Evolutionary conservation across 2,113 vertebrate genomes (phyloP).

Genomic region (Oriolus oriolus): DNA sequence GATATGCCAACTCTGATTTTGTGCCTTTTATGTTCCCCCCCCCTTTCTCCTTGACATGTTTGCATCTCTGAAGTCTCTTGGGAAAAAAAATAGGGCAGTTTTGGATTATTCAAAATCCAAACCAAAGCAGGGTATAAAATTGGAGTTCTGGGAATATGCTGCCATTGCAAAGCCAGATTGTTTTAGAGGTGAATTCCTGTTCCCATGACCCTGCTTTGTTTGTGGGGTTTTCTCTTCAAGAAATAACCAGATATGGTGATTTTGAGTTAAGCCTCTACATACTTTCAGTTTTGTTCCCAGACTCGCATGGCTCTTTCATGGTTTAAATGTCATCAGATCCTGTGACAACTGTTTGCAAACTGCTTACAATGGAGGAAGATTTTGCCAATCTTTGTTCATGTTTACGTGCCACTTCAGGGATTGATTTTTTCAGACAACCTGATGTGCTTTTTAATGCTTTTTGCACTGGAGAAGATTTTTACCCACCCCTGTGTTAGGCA

Average conservation of each 20-base stretch:
- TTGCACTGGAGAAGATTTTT: neutral
- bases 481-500: accelerated
- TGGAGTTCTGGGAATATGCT: neutral
- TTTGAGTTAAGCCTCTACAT: neutral
- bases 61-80: neutral
- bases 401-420: neutral
- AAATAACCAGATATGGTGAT: neutral
- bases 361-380: neutral
- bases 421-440: neutral
- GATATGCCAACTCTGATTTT: neutral
- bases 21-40: neutral
- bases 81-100: neutral
- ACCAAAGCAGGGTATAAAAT: neutral
- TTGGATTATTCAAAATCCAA: neutral
- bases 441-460: neutral
- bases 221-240: neutral
- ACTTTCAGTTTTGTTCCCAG: neutral
- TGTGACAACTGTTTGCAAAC: neutral
- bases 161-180: neutral
- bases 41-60: neutral
- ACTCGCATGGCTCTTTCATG: neutral
- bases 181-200: neutral
- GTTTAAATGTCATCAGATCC: neutral
- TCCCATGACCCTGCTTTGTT: neutral
- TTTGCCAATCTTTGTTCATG: neutral